Conservation (phyloP, 2,113 vertebrate genomes). For the Indicator indicator region DNA sequence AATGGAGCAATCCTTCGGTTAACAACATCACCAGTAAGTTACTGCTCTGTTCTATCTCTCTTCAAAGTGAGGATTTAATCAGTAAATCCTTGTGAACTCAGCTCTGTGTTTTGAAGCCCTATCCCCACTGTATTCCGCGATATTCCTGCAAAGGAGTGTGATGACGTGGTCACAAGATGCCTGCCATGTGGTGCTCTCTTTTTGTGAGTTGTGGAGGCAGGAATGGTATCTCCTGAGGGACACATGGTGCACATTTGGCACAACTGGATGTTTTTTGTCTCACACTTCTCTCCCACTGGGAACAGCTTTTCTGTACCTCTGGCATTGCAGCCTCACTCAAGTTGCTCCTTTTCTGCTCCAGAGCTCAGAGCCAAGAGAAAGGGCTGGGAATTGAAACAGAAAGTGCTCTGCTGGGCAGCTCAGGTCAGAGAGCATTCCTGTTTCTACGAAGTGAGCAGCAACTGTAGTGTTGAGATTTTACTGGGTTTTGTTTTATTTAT, state of each 20-base stretch:
- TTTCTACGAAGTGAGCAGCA: neutral
- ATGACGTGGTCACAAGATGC: neutral
- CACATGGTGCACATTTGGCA: neutral
- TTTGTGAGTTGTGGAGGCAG: neutral
- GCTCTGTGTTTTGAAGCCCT: neutral
- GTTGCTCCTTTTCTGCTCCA: neutral
- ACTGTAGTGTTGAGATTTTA: neutral
- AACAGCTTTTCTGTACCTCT: neutral
- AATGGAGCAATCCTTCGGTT: conserved; percentile 95
- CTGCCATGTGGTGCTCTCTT: neutral
- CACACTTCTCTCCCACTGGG: neutral
- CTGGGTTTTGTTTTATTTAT: neutral
- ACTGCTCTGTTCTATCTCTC: neutral
- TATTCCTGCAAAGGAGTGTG: neutral
- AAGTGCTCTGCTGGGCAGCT: neutral
- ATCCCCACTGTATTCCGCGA: neutral
- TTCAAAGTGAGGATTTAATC: neutral
- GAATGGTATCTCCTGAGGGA: neutral
- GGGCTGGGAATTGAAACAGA: neutral
- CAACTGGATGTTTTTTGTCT: neutral
- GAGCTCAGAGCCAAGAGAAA: neutral
- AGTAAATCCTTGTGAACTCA: neutral
- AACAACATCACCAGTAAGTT: conserved; percentile 94
- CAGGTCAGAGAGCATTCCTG: neutral
- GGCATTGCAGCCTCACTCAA: neutral